A percentile compares a stretch with the other conserved stretches of the same genome.
Conservation (phyloP, 2,797 vertebrate species). For the Xenentodon cancila region DNA sequence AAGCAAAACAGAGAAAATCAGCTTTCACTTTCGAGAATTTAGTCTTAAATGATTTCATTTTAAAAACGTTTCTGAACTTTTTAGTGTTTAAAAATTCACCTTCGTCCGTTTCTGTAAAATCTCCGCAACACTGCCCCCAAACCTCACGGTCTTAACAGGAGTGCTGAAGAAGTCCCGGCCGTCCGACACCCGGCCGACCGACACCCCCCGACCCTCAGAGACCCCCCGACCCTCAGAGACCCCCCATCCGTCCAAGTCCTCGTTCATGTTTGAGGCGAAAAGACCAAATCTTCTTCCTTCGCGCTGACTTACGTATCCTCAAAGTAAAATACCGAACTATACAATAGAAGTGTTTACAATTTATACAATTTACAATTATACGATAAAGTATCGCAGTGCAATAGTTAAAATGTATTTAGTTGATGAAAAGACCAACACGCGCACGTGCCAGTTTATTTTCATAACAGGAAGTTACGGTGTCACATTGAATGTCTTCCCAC, state of each 20-base stretch:
- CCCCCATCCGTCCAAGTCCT: no score
- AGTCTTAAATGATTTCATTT: no score
- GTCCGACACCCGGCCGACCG: slow-evolving; percentile 78
- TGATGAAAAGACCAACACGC: neutral
- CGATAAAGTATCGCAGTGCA: neutral
- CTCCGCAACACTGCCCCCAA: slow-evolving; percentile 88
- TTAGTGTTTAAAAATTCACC: slow-evolving; percentile 68
- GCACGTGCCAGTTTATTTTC: neutral
- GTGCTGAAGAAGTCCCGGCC: slow-evolving; percentile 87
- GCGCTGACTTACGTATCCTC: no score
- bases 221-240: no score
- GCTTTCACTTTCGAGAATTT: no score
- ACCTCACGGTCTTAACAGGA: slow-evolving; percentile 90
- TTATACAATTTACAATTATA: neutral
- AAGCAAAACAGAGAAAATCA: neutral
- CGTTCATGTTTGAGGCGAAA: no score
- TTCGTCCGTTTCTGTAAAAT: slow-evolving; percentile 85
- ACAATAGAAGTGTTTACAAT: no score
- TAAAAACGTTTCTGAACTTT: no score
- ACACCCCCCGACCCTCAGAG: no score
- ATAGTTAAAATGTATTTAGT: neutral
- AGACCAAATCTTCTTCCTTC: no score
- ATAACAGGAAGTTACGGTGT: neutral
- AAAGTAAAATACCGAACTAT: no score
- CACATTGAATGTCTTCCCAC: neutral